A percentile compares a stretch with the other conserved stretches of the same genome.
phyloP scores from a whole-genome alignment of 2,888 invertebrate genomes.

The Cremastobaeus sp. region DNA sequence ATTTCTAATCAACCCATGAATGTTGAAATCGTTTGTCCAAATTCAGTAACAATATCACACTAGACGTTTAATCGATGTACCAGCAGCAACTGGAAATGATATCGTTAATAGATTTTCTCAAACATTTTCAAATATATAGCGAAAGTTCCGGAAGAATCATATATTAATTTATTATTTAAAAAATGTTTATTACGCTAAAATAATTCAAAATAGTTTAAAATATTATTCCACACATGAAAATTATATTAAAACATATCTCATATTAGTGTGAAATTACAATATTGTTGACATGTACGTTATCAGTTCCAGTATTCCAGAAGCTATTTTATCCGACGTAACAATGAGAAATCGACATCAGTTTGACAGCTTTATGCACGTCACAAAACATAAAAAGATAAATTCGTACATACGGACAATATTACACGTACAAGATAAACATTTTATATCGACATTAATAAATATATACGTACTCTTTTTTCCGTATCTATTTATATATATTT shows the following conservation, averaged over 20 bases:
- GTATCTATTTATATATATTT: constrained; percentile 28
- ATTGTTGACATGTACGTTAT: constrained; percentile 7
- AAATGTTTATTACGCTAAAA: too few relatives aligned
- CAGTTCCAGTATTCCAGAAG: constrained; percentile 35
- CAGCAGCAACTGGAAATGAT: constrained; percentile 38
- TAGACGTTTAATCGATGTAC: constrained; percentile 47
- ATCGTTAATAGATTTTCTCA: constrained; percentile 8
- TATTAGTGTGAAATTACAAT: too few relatives aligned
- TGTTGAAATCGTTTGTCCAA: constrained; percentile 9
- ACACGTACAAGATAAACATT: constrained; percentile 41
- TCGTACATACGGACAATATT: constrained; percentile 37
- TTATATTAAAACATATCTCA: too few relatives aligned
- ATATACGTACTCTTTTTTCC: constrained; percentile 26
- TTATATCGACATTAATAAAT: constrained; percentile 47
- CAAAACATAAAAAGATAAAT: constrained; percentile 27
- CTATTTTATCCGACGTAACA: constrained; percentile 19
- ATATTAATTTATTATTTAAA: too few relatives aligned
- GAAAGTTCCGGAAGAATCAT: too few relatives aligned
- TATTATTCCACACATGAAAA: too few relatives aligned
- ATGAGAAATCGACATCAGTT: constrained; percentile 11
- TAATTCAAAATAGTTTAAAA: too few relatives aligned
- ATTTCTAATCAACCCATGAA: too few relatives aligned
- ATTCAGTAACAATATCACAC: constrained; percentile 29
- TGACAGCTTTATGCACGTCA: constrained; percentile 22
- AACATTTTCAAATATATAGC: background rate